Conservation (phyloP, 2,888 invertebrate species). For the Odontomyia ornata region DNA sequence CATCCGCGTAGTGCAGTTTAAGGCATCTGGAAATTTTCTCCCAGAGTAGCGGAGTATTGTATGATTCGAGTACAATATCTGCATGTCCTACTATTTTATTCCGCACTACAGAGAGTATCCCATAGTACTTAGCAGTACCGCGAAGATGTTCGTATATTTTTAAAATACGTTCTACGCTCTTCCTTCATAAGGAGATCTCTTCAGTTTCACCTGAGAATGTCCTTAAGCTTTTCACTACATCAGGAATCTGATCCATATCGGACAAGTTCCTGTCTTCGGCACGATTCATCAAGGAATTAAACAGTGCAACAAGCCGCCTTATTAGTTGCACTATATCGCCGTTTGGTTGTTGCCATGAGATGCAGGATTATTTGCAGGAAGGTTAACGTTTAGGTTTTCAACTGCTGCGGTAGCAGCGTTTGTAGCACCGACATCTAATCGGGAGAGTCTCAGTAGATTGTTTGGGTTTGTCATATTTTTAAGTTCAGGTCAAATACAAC, state of each 20-base stretch:
- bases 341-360: not conserved
- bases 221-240: too few species aligned
- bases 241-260: too few species aligned
- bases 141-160: too few species aligned
- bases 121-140: too few species aligned
- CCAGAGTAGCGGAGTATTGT: slow-evolving; percentile 2
- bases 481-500: not conserved
- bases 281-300: not conserved
- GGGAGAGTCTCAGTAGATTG: not conserved
- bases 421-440: not conserved
- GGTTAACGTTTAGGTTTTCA: not conserved
- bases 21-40: slow-evolving; percentile 39
- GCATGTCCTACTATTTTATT: too few species aligned
- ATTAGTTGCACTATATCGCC: not conserved
- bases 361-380: not conserved
- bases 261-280: not conserved
- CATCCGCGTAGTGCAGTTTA: slow-evolving; percentile 45
- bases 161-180: too few species aligned
- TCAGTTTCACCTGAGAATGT: too few species aligned
- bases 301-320: not conserved
- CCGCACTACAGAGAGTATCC: too few species aligned
- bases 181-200: too few species aligned
- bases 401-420: too few species aligned
- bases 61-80: slow-evolving; percentile 46
- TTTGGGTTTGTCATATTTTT: not conserved